Percentiles rank a stretch among this genome's conserved stretches.
phyloP scores from a whole-genome alignment of 1,140 invertebrate species.

The Ditylenchus dipsaci region DNA sequence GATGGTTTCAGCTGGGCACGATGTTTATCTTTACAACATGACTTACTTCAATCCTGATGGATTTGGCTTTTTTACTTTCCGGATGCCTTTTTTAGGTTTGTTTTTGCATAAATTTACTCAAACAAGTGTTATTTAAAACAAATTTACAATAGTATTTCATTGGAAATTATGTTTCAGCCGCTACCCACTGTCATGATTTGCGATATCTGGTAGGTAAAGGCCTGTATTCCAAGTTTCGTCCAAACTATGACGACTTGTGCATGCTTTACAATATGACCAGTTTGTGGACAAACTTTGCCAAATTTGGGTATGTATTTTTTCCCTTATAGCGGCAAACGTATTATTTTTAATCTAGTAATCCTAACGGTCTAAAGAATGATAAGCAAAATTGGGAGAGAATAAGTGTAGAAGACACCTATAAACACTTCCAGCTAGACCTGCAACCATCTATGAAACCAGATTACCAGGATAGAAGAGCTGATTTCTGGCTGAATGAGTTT shows the following conservation, averaged over 20 bases:
- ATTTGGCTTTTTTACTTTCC: constrained; percentile 38
- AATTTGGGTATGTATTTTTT: constrained; percentile 36
- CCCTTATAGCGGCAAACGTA: too few relatives aligned
- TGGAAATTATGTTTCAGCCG: constrained; percentile 27
- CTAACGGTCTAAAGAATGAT: neutral
- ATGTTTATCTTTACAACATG: constrained; percentile 40
- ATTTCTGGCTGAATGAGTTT: constrained; percentile 1
- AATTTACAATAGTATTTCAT: too few relatives aligned
- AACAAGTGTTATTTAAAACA: too few relatives aligned
- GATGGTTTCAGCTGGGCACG: constrained; percentile 25
- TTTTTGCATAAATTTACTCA: too few relatives aligned
- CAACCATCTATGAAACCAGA: constrained; percentile 14
- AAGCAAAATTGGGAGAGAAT: constrained; percentile 20
- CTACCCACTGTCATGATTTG: constrained; percentile 42
- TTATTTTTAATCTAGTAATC: constrained; percentile 14
- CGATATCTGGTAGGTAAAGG: constrained; percentile 41
- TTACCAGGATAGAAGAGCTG: constrained; percentile 30
- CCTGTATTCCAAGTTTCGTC: constrained; percentile 44
- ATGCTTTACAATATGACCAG: constrained; percentile 33
- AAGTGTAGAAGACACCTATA: constrained; percentile 21
- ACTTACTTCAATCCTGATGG: constrained; percentile 35
- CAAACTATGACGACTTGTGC: constrained; percentile 30
- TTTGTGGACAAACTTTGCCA: constrained; percentile 41
- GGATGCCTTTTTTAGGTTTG: constrained; percentile 38
- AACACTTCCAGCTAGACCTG: constrained; percentile 25